Percentiles rank a stretch among this genome's conserved stretches.
These are phyloP conservation scores for Chamaedrilus cognettii DNA, from an alignment of 2,888 invertebrate species.

Conservation along the genomic window DNA sequence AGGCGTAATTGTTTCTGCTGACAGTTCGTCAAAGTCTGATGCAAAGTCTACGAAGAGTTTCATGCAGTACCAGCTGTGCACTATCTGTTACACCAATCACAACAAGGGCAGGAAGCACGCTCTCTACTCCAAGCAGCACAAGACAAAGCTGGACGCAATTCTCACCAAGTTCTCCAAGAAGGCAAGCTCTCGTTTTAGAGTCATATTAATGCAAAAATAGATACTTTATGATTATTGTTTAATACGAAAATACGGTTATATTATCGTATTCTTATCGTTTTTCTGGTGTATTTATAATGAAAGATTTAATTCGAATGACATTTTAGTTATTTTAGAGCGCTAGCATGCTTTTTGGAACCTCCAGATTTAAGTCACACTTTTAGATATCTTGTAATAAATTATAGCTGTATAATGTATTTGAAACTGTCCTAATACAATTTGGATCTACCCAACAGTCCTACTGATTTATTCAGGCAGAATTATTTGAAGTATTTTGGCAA, in stretches of 20 bases:
- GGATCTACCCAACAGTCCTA: too few species aligned
- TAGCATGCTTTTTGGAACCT: too few species aligned
- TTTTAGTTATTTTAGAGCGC: too few species aligned
- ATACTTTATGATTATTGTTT: background rate
- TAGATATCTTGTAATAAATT: too few species aligned
- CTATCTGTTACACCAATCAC: conserved; percentile 12
- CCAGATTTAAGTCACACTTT: too few species aligned
- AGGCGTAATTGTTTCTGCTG: too few species aligned
- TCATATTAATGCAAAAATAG: background rate
- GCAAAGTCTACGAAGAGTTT: conserved; percentile 3
- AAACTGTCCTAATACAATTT: too few species aligned
- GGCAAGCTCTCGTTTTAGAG: too few species aligned
- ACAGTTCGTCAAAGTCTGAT: too few species aligned
- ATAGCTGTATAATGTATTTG: too few species aligned
- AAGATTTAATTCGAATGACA: background rate
- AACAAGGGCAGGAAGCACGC: conserved; percentile 16
- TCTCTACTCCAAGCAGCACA: conserved; percentile 3
- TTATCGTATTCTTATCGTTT: background rate
- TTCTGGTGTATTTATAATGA: background rate
- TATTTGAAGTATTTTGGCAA: background rate
- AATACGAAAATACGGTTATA: background rate
- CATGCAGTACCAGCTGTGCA: conserved; percentile 12
- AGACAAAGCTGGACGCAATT: background rate
- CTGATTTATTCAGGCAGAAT: background rate
- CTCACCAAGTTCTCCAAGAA: conserved; percentile 2